These are phyloP conservation scores for Diabrotica balteata DNA, from an alignment of 2,888 invertebrate species.

Conservation along the genomic window DNA sequence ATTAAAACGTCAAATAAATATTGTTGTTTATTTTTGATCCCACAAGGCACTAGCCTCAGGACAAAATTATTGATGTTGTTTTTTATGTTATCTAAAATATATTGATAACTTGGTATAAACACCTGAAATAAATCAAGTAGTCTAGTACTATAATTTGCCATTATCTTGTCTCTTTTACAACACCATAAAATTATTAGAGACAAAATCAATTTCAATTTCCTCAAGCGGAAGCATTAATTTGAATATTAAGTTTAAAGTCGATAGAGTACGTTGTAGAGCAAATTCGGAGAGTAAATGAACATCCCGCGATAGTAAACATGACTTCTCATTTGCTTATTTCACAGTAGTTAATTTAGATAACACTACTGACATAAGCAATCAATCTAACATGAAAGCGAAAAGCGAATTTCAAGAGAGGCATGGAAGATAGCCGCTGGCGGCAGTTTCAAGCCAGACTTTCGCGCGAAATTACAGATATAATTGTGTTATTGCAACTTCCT, in stretches of 20 bases:
- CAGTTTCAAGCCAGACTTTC: conserved; percentile 31
- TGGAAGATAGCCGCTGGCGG: conserved; percentile 30
- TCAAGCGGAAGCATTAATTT: conserved; percentile 12
- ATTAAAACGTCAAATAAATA: no score
- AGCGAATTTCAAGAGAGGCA: conserved; percentile 25
- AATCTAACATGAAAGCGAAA: conserved; percentile 35
- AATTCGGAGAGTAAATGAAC: conserved; percentile 30
- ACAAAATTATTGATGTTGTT: no score
- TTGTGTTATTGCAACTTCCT: conserved; percentile 43
- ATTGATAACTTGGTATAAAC: no score
- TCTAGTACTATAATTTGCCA: no score
- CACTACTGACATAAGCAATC: conserved; percentile 37
- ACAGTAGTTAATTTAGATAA: conserved; percentile 38
- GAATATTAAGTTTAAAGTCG: conserved; percentile 19
- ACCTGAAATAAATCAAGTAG: no score
- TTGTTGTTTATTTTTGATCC: no score
- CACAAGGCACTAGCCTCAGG: no score
- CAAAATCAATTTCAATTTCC: neutral
- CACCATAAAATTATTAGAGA: neutral
- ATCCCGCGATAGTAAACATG: conserved; percentile 26
- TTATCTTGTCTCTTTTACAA: neutral
- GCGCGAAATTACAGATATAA: conserved; percentile 42
- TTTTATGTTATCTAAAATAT: no score
- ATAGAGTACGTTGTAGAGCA: conserved; percentile 6
- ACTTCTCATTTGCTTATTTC: conserved; percentile 35